Percentiles rank a stretch among this genome's conserved stretches.
Conservation (phyloP, 2,113 vertebrate species). For the Peromyscus maniculatus region DNA sequence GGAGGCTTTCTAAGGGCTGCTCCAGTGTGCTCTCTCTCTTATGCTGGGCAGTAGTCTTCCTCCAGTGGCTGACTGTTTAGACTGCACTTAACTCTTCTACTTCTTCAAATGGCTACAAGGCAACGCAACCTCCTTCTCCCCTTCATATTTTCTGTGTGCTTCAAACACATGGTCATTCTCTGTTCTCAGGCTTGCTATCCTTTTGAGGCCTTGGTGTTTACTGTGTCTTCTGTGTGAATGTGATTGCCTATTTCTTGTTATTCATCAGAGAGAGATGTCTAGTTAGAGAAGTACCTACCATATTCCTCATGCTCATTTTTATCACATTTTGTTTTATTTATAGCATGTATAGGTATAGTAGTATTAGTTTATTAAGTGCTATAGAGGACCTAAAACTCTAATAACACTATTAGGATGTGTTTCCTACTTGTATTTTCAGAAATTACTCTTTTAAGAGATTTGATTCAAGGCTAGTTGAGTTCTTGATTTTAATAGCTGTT, state of each 20-base stretch:
- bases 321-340: slow-evolving; percentile 30
- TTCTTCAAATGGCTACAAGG: not conserved
- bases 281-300: not conserved
- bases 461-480: slow-evolving; percentile 13
- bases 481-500: slow-evolving; percentile 57
- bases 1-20: not conserved
- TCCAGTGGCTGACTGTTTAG: not conserved
- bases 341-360: not conserved
- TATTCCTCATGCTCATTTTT: not conserved
- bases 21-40: not conserved
- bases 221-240: not conserved
- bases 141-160: not conserved
- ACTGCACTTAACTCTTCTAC: not conserved
- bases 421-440: slow-evolving; percentile 35
- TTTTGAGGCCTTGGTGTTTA: not conserved
- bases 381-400: not conserved
- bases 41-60: not conserved
- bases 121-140: not conserved
- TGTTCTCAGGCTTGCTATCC: not conserved
- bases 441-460: slow-evolving; percentile 35
- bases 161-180: not conserved
- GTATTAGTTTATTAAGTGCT: not conserved
- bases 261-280: not conserved
- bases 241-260: not conserved
- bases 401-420: slow-evolving; percentile 25